Evolutionary conservation across 1,140 invertebrate genomes (phyloP).

Genomic region (Augochlora pura): DNA sequence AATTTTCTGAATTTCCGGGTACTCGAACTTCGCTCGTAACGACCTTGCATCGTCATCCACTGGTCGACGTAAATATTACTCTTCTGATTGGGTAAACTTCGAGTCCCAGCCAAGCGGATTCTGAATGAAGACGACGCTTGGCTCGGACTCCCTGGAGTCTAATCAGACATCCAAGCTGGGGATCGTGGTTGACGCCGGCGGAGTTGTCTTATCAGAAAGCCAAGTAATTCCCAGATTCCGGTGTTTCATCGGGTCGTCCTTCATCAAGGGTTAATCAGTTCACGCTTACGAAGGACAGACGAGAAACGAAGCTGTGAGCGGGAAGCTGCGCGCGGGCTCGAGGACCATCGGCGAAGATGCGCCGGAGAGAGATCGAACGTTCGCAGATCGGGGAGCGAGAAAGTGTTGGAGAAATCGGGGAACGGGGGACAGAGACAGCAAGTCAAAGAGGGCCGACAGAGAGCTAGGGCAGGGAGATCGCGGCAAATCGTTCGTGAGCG

Average conservation of each 20-base stretch:
- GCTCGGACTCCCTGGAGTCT: not conserved
- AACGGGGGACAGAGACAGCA: no score
- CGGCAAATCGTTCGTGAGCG: constrained; percentile 42
- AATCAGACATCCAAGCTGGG: not conserved
- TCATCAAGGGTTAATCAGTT: constrained; percentile 46
- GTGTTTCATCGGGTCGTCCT: constrained; percentile 28
- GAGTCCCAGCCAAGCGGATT: not conserved
- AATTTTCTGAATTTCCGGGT: not conserved
- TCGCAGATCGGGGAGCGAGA: not conserved
- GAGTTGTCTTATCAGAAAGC: not conserved
- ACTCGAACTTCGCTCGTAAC: no score
- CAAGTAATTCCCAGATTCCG: constrained; percentile 18
- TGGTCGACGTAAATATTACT: not conserved
- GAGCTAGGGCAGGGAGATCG: constrained; percentile 26
- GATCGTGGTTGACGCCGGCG: not conserved
- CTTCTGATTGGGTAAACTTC: not conserved
- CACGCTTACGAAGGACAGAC: not conserved
- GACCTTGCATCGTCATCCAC: not conserved
- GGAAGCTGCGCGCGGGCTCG: no score
- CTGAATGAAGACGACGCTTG: not conserved
- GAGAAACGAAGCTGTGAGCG: not conserved
- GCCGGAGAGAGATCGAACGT: not conserved
- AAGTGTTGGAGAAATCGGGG: no score
- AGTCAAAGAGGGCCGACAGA: constrained; percentile 9
- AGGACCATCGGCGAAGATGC: not conserved